Percentiles rank a stretch among this genome's conserved stretches.
Evolutionary conservation across 1,140 invertebrate species (phyloP).

Genomic region (Drosophila watanabei): DNA sequence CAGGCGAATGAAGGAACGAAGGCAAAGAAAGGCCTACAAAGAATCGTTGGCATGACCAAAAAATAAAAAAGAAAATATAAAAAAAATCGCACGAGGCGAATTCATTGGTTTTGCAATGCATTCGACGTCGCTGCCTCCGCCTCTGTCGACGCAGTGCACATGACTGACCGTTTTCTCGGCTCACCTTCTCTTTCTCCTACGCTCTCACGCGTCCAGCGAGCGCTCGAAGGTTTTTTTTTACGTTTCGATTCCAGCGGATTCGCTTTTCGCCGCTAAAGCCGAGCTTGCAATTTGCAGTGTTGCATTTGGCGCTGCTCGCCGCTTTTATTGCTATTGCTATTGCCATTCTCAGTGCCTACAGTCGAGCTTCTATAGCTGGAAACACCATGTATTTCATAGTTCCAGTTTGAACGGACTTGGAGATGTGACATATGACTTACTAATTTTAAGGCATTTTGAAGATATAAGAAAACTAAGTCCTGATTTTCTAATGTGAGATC

Average conservation of each 20-base stretch:
- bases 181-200: conserved; percentile 27
- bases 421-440: neutral
- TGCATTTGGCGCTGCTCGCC: conserved; percentile 36
- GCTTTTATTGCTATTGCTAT: conserved; percentile 27
- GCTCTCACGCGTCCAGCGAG: conserved; percentile 27
- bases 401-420: neutral
- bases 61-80: conserved; percentile 7
- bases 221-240: conserved; percentile 13
- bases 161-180: conserved; percentile 32
- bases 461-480: no score
- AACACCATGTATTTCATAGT: neutral
- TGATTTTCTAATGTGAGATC: neutral
- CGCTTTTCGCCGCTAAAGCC: conserved; percentile 19
- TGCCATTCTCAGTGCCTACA: neutral
- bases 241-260: conserved; percentile 1
- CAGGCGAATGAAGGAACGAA: conserved; percentile 30
- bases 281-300: conserved; percentile 38
- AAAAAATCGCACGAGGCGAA: conserved; percentile 43
- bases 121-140: conserved; percentile 10
- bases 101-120: conserved; percentile 45
- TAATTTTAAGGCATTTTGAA: no score
- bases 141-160: conserved; percentile 27
- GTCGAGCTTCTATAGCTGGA: conserved; percentile 4
- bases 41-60: conserved; percentile 34
- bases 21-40: conserved; percentile 55